Base-by-base conservation (phyloP, 92 coral and sea anemone genomes). In the Actinostola sp. region DNA sequence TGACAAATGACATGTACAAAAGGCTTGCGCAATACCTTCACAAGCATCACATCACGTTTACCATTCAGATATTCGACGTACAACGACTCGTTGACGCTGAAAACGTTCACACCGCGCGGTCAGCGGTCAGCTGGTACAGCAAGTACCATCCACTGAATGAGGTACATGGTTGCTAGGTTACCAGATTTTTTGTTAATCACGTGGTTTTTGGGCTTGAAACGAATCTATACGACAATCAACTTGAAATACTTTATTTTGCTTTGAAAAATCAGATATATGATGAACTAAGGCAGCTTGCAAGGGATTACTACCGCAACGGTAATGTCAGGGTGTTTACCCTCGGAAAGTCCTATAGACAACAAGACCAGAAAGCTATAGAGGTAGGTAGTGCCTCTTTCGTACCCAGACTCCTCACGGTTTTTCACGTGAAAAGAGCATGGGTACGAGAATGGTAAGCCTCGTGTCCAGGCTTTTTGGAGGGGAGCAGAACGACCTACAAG, bases 311-410 rank as follows among this genome's bases (percentile, higher is more conserved):
- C 48, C 52, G 81, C 13, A 20, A 74, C 13, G 61, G 61, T 2
- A 76, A 86, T 21, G 76, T 79, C 3, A 0, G 6, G 31, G 73
- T 79, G 48, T 87, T 90, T 69, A 87, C 78, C 36, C 54, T 87
- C 14, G 96, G 96, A 13, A 55, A 28, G 48, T 90, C 96, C 0
- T 87, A 83, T 73, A 69, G 69, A 26, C 82, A 87, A 26, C 68
- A 77, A 61, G 69, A 76, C 11, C 96, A 90, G 34, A n/a, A 59
- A 19, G 96, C 92, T 8, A 85, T 90, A 27, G 38, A 78, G 88
- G 96, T 87, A 35, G 80, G 28, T 2, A 2, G 27, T 19, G 2
- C 61, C 13, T 19, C 6, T 10, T 9, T 24, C n/a, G 29, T 63
- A 20, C 8, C 20, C 61, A 30, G 20, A 44, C 50, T 44, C 17